These are phyloP conservation scores for Plagodis pulveraria DNA, from an alignment of 2,888 invertebrate genomes.

Conservation along the genomic window DNA sequence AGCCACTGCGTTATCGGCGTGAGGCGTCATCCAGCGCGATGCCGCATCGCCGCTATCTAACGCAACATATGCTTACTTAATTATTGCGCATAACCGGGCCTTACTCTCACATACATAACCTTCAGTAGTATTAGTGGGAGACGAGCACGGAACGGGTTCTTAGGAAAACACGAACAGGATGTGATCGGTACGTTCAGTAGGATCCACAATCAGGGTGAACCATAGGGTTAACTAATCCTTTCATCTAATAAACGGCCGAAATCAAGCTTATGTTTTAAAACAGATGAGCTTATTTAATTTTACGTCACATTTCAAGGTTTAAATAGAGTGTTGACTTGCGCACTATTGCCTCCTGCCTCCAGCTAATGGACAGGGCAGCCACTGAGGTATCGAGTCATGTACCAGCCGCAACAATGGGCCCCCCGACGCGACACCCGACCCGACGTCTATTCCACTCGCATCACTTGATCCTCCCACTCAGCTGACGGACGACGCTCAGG, in stretches of 20 bases:
- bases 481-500: neutral
- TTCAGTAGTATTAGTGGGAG: neutral
- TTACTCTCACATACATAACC: neutral
- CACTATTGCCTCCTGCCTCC: neutral
- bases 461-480: neutral
- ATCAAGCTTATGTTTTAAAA: no score
- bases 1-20: slow-evolving; percentile 1
- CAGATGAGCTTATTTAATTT: no score
- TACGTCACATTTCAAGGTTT: no score
- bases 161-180: no score
- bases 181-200: no score
- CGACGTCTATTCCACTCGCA: slow-evolving; percentile 2
- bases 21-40: slow-evolving; percentile 5
- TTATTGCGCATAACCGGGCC: slow-evolving; percentile 6
- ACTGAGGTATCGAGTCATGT: neutral
- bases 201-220: no score
- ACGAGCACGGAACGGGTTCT: no score
- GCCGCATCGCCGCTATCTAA: slow-evolving; percentile 5
- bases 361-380: neutral
- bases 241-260: no score
- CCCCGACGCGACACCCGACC: slow-evolving; percentile 3
- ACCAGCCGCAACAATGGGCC: neutral
- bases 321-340: no score
- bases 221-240: no score
- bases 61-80: slow-evolving; percentile 10